Evolutionary conservation across 2,113 vertebrate genomes (phyloP).

Genomic region (Panthera uncia): DNA sequence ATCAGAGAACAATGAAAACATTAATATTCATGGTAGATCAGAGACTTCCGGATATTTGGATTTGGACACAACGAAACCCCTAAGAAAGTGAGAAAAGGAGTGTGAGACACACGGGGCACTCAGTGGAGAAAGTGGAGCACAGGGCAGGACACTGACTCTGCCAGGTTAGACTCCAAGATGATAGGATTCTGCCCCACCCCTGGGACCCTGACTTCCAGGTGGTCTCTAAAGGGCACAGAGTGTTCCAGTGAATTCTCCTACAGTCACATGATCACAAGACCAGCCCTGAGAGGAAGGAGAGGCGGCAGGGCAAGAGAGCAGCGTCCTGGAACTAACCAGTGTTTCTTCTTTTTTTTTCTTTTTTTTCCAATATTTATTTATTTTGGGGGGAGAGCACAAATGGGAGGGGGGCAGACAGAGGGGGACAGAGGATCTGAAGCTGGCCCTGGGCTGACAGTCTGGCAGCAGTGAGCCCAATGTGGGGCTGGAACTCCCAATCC

Average conservation of each 20-base stretch:
- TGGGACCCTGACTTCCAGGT: background rate
- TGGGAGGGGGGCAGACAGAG: too few species aligned
- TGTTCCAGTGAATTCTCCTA: background rate
- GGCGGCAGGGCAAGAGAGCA: background rate
- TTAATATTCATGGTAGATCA: background rate
- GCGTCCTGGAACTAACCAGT: background rate
- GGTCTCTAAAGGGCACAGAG: background rate
- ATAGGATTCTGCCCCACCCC: too few species aligned
- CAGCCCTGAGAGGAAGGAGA: background rate
- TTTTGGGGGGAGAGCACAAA: too few species aligned
- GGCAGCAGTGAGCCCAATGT: too few species aligned
- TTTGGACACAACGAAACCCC: background rate
- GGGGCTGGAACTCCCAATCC: too few species aligned
- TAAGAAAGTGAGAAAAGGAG: background rate
- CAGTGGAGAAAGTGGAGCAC: background rate
- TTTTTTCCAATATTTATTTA: too few species aligned
- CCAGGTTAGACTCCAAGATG: background rate
- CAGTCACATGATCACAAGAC: background rate
- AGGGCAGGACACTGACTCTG: background rate
- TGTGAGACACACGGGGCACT: rapidly evolving
- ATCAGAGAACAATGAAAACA: background rate
- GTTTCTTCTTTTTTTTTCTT: background rate
- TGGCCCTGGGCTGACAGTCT: too few species aligned
- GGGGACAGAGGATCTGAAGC: too few species aligned
- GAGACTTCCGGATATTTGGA: background rate